phyloP scores from a whole-genome alignment of 2,113 vertebrate genomes.

The Crotophaga sulcirostris region DNA sequence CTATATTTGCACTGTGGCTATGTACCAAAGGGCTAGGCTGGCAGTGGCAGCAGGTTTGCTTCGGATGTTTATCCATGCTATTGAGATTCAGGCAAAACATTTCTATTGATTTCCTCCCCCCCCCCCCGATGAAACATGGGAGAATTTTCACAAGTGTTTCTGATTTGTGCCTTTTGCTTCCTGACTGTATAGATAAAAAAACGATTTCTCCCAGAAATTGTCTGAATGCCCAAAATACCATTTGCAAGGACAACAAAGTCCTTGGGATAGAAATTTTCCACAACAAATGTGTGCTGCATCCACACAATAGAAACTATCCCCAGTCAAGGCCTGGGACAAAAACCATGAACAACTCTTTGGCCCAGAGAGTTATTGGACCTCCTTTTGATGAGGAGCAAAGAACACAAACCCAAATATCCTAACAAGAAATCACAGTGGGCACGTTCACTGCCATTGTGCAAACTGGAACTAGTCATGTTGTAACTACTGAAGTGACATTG shows the following conservation, averaged over 20 bases:
- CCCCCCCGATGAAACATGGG: not conserved
- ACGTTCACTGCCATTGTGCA: rapidly evolving
- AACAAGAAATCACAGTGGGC: not conserved
- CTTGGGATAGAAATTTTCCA: not conserved
- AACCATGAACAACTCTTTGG: rapidly evolving
- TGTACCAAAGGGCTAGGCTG: not conserved
- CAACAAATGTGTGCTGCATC: not conserved
- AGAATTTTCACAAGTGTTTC: not conserved
- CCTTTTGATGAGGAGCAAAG: not conserved
- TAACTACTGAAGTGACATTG: not conserved
- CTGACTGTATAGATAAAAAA: not conserved
- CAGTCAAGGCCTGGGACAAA: rapidly evolving
- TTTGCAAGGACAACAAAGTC: not conserved
- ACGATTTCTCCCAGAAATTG: not conserved
- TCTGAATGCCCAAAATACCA: not conserved
- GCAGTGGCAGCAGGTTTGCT: not conserved
- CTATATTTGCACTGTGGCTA: not conserved
- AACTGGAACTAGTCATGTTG: not conserved
- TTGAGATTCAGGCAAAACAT: not conserved
- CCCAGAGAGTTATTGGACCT: not conserved
- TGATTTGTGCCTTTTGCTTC: not conserved
- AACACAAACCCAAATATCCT: not conserved
- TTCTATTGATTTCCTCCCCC: not conserved
- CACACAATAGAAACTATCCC: not conserved
- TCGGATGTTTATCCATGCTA: not conserved